Base-by-base conservation (phyloP, 2,797 vertebrate species). In the Xiphophorus birchmanni region DNA sequence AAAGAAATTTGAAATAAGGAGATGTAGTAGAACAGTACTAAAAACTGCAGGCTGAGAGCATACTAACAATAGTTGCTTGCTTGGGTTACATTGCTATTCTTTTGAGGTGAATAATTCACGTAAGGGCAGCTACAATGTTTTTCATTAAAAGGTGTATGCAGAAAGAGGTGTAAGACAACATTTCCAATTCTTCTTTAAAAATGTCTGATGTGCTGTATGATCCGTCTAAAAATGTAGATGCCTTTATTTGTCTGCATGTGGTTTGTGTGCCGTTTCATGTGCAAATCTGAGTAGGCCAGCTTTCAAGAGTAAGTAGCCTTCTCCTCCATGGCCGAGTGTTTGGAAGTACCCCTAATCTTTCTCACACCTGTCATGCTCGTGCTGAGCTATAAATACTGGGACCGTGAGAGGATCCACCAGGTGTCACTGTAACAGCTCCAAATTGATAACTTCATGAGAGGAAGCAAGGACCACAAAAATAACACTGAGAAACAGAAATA, bases 301-400 rank as follows among this genome's bases (percentile, higher is more conserved):
- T 74, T 73, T 85, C 40, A 84, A 63, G 50, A 80, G 60, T 75
- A 84, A 85, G 76, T 26, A 4, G 81, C 48, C 75, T 81, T 42
- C 50, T 65, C 45, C 47, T 85, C 11, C 65, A 69, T 17, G 26
- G 79, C 50, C 15, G 32, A 67, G 71, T 69, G 80, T 87, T 86
- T 69, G 82, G 82, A 88, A 79, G 85, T 44, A 75, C 77, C 47
- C 63, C 58, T 95, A 94, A 95, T 94, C 94, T 92, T 77, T 78
- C 79, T 58, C 84, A 90, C 93, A 94, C 93, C 92, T 94, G 93
- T 83, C 81, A 82, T 4, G 5, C 83, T 76, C 4, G 9, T 87
- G 83, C 85, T 79, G 85, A 76, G 86, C 89, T 93, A 92, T 94
- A 89, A 93, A 93, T 93, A 94, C 83, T 35, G 58, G 72, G 85